Evolutionary conservation across 2,888 invertebrate genomes (phyloP).

Genomic region (Dinocampus coccinellae): DNA sequence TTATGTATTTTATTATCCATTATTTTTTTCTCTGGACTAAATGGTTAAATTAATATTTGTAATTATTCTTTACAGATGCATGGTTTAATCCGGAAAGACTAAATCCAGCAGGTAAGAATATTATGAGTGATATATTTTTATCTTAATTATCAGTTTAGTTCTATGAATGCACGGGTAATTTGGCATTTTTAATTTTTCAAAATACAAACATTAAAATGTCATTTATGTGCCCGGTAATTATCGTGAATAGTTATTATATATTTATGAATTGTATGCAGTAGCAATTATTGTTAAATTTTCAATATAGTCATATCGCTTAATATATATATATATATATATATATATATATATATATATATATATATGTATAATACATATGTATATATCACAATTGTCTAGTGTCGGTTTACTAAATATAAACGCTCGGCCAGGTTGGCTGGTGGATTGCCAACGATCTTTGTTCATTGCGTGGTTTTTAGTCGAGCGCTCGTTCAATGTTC

Average conservation of each 20-base stretch:
- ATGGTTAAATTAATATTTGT: conserved; percentile 58
- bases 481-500: conserved; percentile 41
- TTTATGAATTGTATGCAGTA: background rate
- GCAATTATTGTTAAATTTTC: background rate
- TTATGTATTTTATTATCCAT: no score
- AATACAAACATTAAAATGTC: no score
- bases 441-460: conserved; percentile 55
- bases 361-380: background rate
- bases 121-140: conserved; percentile 13
- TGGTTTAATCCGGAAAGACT: conserved; percentile 94
- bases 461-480: conserved; percentile 42
- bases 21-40: no score
- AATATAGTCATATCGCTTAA: background rate
- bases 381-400: conserved; percentile 37
- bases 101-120: conserved; percentile 89
- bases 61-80: conserved; percentile 84
- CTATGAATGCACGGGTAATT: background rate
- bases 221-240: no score
- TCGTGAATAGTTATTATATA: background rate
- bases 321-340: background rate
- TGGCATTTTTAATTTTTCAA: no score
- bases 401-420: conserved; percentile 44
- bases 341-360: no score
- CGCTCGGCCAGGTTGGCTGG: conserved; percentile 61
- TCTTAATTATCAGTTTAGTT: background rate